Base-by-base conservation (phyloP, 1,140 invertebrate species). In the Caenorhabditis brenneri region DNA sequence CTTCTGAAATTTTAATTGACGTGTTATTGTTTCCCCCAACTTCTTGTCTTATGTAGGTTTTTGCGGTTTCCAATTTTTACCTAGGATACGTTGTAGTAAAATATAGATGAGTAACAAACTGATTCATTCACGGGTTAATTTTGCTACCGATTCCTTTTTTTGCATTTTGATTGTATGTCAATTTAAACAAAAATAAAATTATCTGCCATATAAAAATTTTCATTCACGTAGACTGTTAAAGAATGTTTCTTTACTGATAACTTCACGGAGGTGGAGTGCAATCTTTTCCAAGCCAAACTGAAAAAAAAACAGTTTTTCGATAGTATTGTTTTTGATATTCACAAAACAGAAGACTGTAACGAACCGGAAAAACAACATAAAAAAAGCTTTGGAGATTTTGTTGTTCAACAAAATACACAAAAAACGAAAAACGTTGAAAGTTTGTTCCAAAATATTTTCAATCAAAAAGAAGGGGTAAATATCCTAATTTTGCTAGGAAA, bases 61-160 rank as follows among this genome's bases (percentile, higher is more conserved):
- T 74, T 27, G 19, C 3, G 29, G 58, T 42, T 74, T 24, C 42
- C 46, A n/a, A 16, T n/a, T 42, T 42, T 74, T 46, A 10, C 10
- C 5, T 4, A 42, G 29, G n/a, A n/a, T 15, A 16, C 33, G 33
- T 74, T 46, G 58, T 74, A 42, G 65, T 74, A 33, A 16, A 4
- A 3, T 33, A 19, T 46, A 42, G 36, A 24, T 55, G 24, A 27
- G 19, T 74, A 74, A 36, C 22, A 42, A 22, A 74, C 16, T 36
- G 31, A 65, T 36, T 33, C 24, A 42, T 74, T 74, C 12, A 42
- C 65, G 65, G 65, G 65, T 74, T 74, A 4, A n/a, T 27, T n/a
- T 51, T n/a, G 42, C 33, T 42, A 42, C 36, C 65, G 65, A 74
- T 74, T 74, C 65, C 65, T 29, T 29, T 74, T 31, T 46, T 74